Base-by-base conservation (phyloP, 2,888 invertebrate species). In the Hetaerina titia region DNA sequence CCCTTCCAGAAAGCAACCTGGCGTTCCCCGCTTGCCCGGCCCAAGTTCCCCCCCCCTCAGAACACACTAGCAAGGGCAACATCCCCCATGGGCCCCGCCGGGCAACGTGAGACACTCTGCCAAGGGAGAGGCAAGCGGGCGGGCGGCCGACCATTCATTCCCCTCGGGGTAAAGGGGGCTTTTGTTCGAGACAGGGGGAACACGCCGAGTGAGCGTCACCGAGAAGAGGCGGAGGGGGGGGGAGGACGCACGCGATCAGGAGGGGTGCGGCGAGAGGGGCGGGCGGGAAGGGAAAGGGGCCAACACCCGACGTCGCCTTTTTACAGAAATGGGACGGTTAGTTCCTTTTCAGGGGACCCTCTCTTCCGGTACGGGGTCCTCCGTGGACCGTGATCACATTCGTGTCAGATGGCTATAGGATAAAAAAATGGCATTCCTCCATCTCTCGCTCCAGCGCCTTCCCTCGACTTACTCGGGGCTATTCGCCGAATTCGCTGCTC, bases 241-340 rank as follows among this genome's bases (percentile, higher is more conserved):
- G 45, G 9, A 60, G 45, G 19, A 11, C 31, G 17, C 7, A 11
- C 8, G 22, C n/a, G 56, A 56, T 19, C 0, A 56, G 22, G 19
- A 19, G 8, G 58, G 17, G 13, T 45, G 4, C 45, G 7, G 13
- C 56, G 22, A 15, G 22, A 56, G 15, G 11, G 45, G 22, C 58
- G 19, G 15, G 58, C 56, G 17, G 22, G 57, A 6, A 58, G 89
- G 31, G 31, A n/a, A 57, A 89, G 58, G 22, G n/a, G 45, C 11
- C 22, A 69, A 69, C 69, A 88, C 25, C 31, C 81, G 31, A 25
- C 31, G 81, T 81, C 81, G 31, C 81, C 81, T 81, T 69, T 92
- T 92, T 63, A 92, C 69, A 69, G 69, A 74, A 92, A 92, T 74
- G 92, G 81, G 92, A 92, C 69, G 92, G 69, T 92, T 92, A 92